Percentiles rank a stretch among this genome's conserved stretches.
Conservation (phyloP, 2,797 vertebrate species). For the Cichlasoma orientale region DNA sequence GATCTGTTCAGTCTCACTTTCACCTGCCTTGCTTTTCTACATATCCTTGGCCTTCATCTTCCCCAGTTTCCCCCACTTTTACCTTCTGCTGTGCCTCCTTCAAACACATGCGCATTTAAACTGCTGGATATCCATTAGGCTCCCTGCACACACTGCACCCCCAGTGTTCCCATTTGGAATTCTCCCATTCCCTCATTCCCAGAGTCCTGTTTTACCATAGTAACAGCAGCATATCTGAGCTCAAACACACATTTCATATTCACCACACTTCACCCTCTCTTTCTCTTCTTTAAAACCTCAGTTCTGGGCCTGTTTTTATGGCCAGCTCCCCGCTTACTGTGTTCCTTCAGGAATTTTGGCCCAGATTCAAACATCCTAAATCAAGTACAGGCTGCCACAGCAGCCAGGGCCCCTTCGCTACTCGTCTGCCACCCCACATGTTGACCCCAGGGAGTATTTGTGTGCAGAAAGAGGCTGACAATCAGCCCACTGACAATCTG, state of each 20-base stretch:
- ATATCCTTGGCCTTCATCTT: background rate
- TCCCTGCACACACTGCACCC: slow-evolving; percentile 48
- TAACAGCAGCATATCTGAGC: slow-evolving; percentile 40
- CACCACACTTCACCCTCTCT: slow-evolving; percentile 26
- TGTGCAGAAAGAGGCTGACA: slow-evolving; percentile 15
- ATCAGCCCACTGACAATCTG: slow-evolving; percentile 30
- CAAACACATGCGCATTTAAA: slow-evolving; percentile 5
- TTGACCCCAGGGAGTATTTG: slow-evolving; percentile 60
- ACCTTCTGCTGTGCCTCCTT: background rate
- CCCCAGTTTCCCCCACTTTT: background rate
- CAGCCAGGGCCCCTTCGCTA: slow-evolving; percentile 66
- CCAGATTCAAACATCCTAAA: slow-evolving; percentile 79
- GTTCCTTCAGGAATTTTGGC: slow-evolving; percentile 84
- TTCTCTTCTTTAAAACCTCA: slow-evolving; percentile 29
- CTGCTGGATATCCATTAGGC: slow-evolving; percentile 10
- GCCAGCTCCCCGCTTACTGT: slow-evolving; percentile 47
- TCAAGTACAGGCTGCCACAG: slow-evolving; percentile 73
- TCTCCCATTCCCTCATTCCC: slow-evolving; percentile 37
- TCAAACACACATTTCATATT: slow-evolving; percentile 41
- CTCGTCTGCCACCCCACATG: slow-evolving; percentile 69
- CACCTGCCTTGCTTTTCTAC: background rate
- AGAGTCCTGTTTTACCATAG: slow-evolving; percentile 49
- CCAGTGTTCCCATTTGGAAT: slow-evolving; percentile 57
- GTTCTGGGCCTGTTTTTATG: slow-evolving; percentile 56
- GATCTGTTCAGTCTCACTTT: background rate